phyloP scores from a whole-genome alignment of 64 coral and sea anemone genomes.

The Porites lutea region DNA sequence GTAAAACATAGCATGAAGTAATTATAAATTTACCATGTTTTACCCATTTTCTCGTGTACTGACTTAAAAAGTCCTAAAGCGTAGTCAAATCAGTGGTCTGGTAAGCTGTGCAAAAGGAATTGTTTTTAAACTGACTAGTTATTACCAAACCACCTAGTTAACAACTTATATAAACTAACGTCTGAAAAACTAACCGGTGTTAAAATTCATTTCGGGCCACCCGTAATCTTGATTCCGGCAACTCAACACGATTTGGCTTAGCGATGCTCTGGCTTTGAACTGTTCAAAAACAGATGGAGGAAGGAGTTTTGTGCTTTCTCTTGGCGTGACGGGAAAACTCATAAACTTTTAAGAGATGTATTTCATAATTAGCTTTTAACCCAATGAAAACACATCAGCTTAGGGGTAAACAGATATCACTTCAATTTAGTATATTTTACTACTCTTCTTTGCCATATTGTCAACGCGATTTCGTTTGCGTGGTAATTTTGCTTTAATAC shows the following conservation, averaged over 20 bases:
- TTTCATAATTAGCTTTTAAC: constrained; percentile 19
- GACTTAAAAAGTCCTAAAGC: not conserved
- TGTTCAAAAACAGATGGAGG: constrained; percentile 1
- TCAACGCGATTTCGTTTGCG: constrained; percentile 27
- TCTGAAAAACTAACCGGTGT: not conserved
- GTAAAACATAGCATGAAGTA: too few species aligned
- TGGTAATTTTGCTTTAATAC: constrained; percentile 15
- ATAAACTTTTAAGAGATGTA: constrained; percentile 36
- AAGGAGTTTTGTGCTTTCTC: constrained; percentile 8
- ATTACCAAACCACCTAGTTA: constrained; percentile 28
- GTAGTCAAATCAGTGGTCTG: not conserved
- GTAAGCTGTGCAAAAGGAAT: not conserved
- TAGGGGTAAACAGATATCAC: constrained; percentile 14
- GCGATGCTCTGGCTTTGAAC: not conserved
- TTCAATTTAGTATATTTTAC: constrained; percentile 5
- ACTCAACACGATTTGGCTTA: not conserved
- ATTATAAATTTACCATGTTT: too few species aligned
- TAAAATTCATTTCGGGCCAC: not conserved
- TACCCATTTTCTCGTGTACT: not conserved
- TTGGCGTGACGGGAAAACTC: constrained; percentile 22
- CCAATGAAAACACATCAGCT: not conserved
- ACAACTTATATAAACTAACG: not conserved
- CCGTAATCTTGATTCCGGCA: not conserved
- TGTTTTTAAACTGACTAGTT: not conserved
- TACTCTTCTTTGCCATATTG: constrained; percentile 44